Conservation (phyloP, 2,797 vertebrate genomes). For the Chelon auratus region DNA sequence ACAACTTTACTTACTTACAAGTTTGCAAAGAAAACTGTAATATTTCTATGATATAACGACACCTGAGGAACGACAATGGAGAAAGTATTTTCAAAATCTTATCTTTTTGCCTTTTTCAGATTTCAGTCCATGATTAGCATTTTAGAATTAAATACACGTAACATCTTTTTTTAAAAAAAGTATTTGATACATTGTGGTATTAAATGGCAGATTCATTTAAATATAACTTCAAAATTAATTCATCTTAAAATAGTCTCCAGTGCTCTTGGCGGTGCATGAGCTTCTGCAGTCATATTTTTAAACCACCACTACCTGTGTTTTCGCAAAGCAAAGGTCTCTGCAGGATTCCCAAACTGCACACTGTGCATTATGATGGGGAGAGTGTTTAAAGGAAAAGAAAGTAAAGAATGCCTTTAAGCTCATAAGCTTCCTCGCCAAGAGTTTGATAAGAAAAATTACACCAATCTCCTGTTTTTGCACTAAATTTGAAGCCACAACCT, state of each 20-base stretch:
- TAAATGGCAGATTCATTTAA: neutral
- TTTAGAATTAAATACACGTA: neutral
- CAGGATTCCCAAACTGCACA: neutral
- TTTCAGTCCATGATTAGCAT: neutral
- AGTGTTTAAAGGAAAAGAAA: neutral
- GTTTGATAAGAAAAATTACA: neutral
- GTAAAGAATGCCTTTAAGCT: neutral
- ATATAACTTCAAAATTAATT: neutral
- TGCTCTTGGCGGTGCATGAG: neutral
- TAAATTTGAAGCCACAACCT: neutral
- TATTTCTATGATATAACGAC: no score
- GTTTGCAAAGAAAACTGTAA: no score
- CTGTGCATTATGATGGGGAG: neutral
- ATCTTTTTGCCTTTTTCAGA: no score
- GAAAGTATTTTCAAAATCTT: no score
- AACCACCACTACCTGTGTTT: neutral
- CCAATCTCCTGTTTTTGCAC: neutral
- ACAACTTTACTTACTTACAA: no score
- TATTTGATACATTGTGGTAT: neutral
- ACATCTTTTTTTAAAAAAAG: neutral
- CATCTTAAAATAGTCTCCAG: neutral
- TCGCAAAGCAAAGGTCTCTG: neutral
- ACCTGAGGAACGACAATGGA: no score
- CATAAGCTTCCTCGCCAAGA: neutral
- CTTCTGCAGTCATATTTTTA: neutral